phyloP scores from a whole-genome alignment of 2,888 invertebrate species.

The Elysia crispata region DNA sequence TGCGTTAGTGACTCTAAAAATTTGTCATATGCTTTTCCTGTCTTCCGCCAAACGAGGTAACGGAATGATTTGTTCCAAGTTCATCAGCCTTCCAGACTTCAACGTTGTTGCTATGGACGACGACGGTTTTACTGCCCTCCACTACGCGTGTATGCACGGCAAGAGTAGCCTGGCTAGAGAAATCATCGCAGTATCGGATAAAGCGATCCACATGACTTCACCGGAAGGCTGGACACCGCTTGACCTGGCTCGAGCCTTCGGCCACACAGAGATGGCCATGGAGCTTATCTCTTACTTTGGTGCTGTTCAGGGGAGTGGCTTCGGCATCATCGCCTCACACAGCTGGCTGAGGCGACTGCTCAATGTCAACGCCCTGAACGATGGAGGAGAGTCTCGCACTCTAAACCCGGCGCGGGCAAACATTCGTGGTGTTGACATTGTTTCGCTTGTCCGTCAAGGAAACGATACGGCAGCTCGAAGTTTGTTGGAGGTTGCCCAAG shows the following conservation, averaged over 20 bases:
- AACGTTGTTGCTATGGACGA: slow-evolving; percentile 39
- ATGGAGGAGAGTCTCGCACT: neutral
- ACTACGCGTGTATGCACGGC: slow-evolving; percentile 52
- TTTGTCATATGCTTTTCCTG: slow-evolving; percentile 42
- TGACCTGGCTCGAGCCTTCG: slow-evolving; percentile 44
- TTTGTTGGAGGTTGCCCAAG: slow-evolving; percentile 44
- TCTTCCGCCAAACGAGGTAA: slow-evolving; percentile 25
- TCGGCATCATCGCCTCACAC: slow-evolving; percentile 20
- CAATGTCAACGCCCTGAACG: neutral
- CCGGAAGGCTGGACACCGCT: slow-evolving; percentile 40
- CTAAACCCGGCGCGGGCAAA: neutral
- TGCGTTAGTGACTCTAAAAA: slow-evolving; percentile 29
- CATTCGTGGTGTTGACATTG: slow-evolving; percentile 30
- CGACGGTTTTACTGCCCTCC: slow-evolving; percentile 46
- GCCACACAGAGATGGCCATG: slow-evolving; percentile 28
- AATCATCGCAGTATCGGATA: slow-evolving; percentile 12
- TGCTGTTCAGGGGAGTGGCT: slow-evolving; percentile 29
- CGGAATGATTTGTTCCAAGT: slow-evolving; percentile 36
- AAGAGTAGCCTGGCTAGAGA: slow-evolving; percentile 39
- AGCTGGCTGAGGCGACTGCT: slow-evolving; percentile 37
- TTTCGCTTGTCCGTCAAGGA: slow-evolving; percentile 26
- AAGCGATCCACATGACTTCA: slow-evolving; percentile 13
- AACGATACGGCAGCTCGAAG: slow-evolving; percentile 34
- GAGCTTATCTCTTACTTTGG: neutral
- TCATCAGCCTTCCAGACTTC: slow-evolving; percentile 27